Percentiles rank a stretch among this genome's conserved stretches.
These are phyloP conservation scores for Trematomus bernacchii DNA, from an alignment of 2,797 vertebrate genomes.

Conservation along the genomic window DNA sequence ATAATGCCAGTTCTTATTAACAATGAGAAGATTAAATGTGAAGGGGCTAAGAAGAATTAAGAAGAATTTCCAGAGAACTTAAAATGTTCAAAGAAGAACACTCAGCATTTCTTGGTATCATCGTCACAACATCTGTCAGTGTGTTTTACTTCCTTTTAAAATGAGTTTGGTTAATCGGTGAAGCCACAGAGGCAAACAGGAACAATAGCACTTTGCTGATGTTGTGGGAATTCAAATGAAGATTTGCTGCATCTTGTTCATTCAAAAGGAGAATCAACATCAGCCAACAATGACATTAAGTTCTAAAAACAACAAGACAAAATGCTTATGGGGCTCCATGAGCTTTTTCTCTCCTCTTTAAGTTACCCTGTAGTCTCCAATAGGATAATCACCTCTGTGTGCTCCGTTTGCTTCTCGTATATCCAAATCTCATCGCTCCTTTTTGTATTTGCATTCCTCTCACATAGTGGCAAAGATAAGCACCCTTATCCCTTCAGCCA, in stretches of 20 bases:
- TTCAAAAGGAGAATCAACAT: constrained; percentile 43
- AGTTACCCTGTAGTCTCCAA: constrained; percentile 64
- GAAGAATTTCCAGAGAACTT: constrained; percentile 71
- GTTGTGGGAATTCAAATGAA: constrained; percentile 66
- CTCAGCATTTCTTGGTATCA: constrained; percentile 72
- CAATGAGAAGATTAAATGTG: constrained; percentile 81
- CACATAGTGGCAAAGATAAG: constrained; percentile 69
- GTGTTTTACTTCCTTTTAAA: constrained; percentile 55
- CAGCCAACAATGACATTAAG: constrained; percentile 49
- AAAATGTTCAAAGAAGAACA: constrained; percentile 64
- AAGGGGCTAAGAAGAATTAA: constrained; percentile 78
- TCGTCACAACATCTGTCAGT: constrained; percentile 69
- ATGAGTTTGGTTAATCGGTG: constrained; percentile 60
- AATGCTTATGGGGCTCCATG: constrained; percentile 36
- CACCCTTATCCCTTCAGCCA: constrained; percentile 60
- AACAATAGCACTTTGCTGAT: constrained; percentile 63
- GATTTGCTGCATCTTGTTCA: constrained; percentile 62
- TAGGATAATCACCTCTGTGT: constrained; percentile 72
- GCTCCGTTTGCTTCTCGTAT: constrained; percentile 56
- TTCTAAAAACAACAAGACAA: constrained; percentile 38
- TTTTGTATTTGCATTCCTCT: constrained; percentile 61
- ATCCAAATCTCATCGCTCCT: constrained; percentile 67
- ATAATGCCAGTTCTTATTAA: constrained; percentile 68
- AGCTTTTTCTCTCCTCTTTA: constrained; percentile 54
- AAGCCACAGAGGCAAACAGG: constrained; percentile 46